These are phyloP conservation scores for Vespertilio murinus DNA, from an alignment of 2,797 vertebrate genomes.

Conservation along the genomic window DNA sequence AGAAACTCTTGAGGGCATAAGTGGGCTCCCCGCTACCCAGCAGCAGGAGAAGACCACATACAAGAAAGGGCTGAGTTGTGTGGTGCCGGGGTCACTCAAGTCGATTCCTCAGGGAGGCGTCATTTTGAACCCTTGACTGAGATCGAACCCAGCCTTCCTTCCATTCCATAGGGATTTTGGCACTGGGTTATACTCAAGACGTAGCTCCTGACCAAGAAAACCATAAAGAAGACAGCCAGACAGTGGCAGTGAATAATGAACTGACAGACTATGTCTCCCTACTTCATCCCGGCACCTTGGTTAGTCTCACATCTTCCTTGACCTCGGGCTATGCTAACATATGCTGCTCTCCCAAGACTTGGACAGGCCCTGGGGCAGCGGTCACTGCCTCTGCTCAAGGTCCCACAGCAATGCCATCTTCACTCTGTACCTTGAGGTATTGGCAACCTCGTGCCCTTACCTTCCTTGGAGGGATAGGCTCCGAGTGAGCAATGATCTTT, in stretches of 20 bases:
- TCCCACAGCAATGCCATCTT: neutral
- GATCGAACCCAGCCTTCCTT: neutral
- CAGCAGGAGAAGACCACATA: neutral
- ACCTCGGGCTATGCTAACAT: neutral
- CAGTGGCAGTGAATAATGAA: neutral
- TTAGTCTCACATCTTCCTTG: neutral
- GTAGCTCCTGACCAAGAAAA: slow-evolving; percentile 2
- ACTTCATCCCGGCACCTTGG: neutral
- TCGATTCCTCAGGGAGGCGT: neutral
- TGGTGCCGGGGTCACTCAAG: neutral
- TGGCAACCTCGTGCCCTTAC: neutral
- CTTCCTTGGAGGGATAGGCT: neutral
- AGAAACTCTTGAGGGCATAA: neutral
- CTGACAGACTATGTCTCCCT: neutral
- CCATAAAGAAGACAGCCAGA: slow-evolving; percentile 28
- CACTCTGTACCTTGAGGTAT: neutral
- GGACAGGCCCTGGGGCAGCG: neutral
- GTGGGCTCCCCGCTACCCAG: neutral
- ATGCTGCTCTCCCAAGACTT: neutral
- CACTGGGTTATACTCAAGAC: neutral
- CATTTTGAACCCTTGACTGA: neutral
- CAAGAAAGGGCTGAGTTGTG: neutral
- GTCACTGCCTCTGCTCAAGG: neutral
- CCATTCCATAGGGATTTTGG: neutral
- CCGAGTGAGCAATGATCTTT: neutral